phyloP scores from a whole-genome alignment of 2,888 invertebrate species.

The Sylvicola cinctus region DNA sequence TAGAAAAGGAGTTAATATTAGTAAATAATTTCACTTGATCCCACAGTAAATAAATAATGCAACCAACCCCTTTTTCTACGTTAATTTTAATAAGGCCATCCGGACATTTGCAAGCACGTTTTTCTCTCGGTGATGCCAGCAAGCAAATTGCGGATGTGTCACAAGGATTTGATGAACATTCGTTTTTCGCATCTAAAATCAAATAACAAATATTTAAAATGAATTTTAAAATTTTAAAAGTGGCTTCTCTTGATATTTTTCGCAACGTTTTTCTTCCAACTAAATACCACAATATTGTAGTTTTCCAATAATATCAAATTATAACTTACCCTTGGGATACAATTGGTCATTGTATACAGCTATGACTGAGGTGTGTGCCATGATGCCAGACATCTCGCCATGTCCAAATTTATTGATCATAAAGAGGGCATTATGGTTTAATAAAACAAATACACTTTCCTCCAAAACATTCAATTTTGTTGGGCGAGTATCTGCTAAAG shows the following conservation, averaged over 20 bases:
- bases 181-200: slow-evolving; percentile 26
- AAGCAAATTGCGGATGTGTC: slow-evolving; percentile 39
- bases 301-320: no score
- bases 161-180: slow-evolving; percentile 37
- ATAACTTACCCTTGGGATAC: not conserved
- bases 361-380: no score
- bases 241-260: no score
- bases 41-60: slow-evolving; percentile 7
- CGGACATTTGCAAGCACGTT: slow-evolving; percentile 32
- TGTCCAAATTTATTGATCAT: slow-evolving; percentile 45
- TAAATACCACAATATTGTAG: no score
- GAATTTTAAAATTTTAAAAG: no score
- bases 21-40: not conserved
- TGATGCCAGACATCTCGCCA: slow-evolving; percentile 22
- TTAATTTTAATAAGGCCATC: slow-evolving; percentile 27
- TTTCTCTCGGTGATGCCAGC: slow-evolving; percentile 25
- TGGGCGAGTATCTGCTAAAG: slow-evolving; percentile 36
- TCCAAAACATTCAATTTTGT: slow-evolving; percentile 55
- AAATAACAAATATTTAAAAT: no score
- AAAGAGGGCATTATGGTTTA: slow-evolving; percentile 39
- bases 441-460: slow-evolving; percentile 42
- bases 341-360: not conserved
- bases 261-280: no score
- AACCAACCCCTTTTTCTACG: slow-evolving; percentile 11
- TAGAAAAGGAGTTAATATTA: slow-evolving; percentile 6